Conservation (phyloP, 2,888 invertebrate genomes). For the Trissolcus brochymenae region DNA sequence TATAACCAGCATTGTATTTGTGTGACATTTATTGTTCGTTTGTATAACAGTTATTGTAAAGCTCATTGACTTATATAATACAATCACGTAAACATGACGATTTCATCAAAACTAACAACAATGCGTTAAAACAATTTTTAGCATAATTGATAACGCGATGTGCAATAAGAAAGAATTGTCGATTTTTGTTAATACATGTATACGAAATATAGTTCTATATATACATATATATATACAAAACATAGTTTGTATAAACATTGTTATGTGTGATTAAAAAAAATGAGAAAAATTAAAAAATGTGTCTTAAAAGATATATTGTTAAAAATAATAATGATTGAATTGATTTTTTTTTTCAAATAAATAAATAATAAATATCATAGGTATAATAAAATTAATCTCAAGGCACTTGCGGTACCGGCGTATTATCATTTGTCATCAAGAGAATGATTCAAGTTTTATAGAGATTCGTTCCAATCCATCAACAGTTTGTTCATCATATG, state of each 20-base stretch:
- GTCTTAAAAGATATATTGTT: conserved; percentile 52
- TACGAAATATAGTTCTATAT: background rate
- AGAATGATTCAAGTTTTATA: too few species aligned
- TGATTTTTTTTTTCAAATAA: background rate
- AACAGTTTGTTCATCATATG: background rate
- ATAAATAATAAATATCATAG: background rate
- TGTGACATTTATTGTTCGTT: conserved; percentile 33
- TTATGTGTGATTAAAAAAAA: conserved; percentile 33
- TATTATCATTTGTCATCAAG: background rate
- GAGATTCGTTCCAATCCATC: too few species aligned
- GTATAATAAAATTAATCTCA: background rate
- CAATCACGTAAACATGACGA: conserved; percentile 30
- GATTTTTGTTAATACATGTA: conserved; percentile 30
- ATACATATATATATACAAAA: background rate
- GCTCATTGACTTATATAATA: conserved; percentile 35
- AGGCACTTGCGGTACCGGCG: background rate
- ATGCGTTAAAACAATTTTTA: conserved; percentile 27
- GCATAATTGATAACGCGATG: conserved; percentile 48
- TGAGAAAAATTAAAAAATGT: conserved; percentile 19
- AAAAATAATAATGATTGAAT: conserved; percentile 15
- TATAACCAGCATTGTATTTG: conserved; percentile 41
- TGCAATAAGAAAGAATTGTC: conserved; percentile 41
- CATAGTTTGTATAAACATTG: conserved; percentile 35
- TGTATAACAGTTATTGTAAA: conserved; percentile 36
- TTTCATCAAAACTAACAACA: background rate